Percentiles rank a stretch among this genome's conserved stretches.
phyloP scores from a whole-genome alignment of 1,140 invertebrate genomes.

The Aphidius gifuensis region DNA sequence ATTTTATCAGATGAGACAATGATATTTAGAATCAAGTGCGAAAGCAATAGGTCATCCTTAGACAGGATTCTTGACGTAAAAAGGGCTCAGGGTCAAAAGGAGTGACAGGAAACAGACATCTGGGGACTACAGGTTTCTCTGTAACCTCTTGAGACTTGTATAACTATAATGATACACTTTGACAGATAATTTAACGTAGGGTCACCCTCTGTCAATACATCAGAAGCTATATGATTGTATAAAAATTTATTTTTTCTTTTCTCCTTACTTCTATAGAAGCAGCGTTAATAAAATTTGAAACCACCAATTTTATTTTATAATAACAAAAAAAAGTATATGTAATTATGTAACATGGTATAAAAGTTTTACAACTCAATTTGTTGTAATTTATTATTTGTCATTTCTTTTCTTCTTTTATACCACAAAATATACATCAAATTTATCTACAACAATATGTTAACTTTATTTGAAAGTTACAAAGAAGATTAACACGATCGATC shows the following conservation, averaged over 20 bases:
- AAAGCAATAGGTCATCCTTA: slow-evolving; percentile 5
- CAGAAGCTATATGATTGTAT: not conserved
- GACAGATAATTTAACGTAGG: not conserved
- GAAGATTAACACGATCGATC: too few species aligned
- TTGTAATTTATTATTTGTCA: too few species aligned
- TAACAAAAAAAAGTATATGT: too few species aligned
- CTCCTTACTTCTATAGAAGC: too few species aligned
- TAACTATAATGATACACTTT: not conserved
- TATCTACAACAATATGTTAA: too few species aligned
- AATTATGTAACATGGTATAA: too few species aligned
- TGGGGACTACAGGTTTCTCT: slow-evolving; percentile 3
- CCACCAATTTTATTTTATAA: too few species aligned
- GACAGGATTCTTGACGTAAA: slow-evolving; percentile 2
- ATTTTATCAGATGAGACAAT: not conserved
- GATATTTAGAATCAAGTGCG: slow-evolving; percentile 1
- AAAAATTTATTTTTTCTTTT: not conserved
- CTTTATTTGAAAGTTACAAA: too few species aligned
- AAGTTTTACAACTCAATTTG: too few species aligned
- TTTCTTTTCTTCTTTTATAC: too few species aligned
- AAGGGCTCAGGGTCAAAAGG: slow-evolving; percentile 7
- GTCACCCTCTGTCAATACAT: slow-evolving; percentile 9
- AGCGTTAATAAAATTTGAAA: too few species aligned
- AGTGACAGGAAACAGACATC: slow-evolving; percentile 26
- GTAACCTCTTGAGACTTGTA: slow-evolving; percentile 1
- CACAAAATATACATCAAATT: too few species aligned